A percentile compares a stretch with the other conserved stretches of the same genome.
phyloP scores from a whole-genome alignment of 2,113 vertebrate genomes.

The Beaufortia kweichowensis region DNA sequence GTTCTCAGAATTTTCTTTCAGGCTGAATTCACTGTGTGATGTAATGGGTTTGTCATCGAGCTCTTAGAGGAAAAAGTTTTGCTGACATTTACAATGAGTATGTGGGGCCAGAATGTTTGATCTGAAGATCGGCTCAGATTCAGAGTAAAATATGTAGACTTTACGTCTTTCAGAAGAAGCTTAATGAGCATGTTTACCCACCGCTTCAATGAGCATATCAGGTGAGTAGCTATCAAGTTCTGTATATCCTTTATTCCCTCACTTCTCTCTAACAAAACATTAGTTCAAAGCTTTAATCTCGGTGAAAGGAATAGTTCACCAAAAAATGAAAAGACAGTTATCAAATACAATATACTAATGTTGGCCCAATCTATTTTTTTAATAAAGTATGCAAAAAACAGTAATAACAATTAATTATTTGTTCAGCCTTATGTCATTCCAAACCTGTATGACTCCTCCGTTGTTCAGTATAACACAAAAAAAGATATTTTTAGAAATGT shows the following conservation, averaged over 20 bases:
- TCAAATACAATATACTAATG: no score
- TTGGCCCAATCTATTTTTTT: no score
- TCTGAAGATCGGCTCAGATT: neutral
- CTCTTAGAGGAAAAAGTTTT: neutral
- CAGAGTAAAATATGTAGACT: neutral
- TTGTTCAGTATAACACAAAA: no score
- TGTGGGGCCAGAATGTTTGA: constrained; percentile 11
- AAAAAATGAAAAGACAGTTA: no score
- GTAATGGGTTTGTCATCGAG: constrained; percentile 3
- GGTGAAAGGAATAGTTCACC: neutral
- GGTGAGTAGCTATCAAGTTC: neutral
- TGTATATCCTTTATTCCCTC: neutral
- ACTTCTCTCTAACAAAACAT: neutral
- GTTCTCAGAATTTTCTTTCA: constrained; percentile 13
- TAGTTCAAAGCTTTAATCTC: constrained; percentile 2
- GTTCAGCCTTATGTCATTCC: neutral
- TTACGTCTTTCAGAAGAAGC: no score
- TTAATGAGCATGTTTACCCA: neutral
- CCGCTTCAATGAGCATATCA: constrained; percentile 1
- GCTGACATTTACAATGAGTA: constrained; percentile 11
- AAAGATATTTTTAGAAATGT: no score
- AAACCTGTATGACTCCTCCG: no score
- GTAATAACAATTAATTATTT: no score
- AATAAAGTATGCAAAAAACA: no score
- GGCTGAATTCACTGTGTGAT: neutral